These are phyloP conservation scores for Galerucella pusilla DNA, from an alignment of 2,888 invertebrate genomes.

Conservation along the genomic window DNA sequence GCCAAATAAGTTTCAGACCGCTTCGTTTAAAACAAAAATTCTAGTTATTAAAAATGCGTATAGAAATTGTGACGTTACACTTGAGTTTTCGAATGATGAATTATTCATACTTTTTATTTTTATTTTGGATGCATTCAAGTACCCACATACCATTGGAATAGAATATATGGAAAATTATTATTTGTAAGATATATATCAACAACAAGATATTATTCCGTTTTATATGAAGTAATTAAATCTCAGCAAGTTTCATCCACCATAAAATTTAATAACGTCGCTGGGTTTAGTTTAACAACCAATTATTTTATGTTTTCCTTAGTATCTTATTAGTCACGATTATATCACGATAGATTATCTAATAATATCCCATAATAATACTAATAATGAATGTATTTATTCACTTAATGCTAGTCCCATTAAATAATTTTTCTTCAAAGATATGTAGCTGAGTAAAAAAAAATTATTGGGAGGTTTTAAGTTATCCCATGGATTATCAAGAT, in stretches of 20 bases:
- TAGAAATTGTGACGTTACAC: no score
- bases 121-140: no score
- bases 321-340: conserved; percentile 5
- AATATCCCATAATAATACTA: not conserved
- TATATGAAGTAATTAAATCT: not conserved
- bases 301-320: conserved; percentile 9
- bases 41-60: no score
- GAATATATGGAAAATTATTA: not conserved
- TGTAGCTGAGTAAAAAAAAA: no score
- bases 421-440: no score
- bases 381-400: not conserved
- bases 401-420: not conserved
- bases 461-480: no score
- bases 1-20: no score
- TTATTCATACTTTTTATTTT: no score
- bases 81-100: no score
- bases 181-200: not conserved
- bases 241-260: conserved; percentile 8
- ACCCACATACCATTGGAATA: no score
- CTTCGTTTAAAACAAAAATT: no score
- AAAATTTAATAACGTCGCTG: conserved; percentile 10
- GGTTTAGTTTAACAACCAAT: not conserved
- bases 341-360: not conserved
- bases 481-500: no score
- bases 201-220: not conserved